Evolutionary conservation across 1,140 invertebrate genomes (phyloP).

Genomic region (Drosophila rufa): DNA sequence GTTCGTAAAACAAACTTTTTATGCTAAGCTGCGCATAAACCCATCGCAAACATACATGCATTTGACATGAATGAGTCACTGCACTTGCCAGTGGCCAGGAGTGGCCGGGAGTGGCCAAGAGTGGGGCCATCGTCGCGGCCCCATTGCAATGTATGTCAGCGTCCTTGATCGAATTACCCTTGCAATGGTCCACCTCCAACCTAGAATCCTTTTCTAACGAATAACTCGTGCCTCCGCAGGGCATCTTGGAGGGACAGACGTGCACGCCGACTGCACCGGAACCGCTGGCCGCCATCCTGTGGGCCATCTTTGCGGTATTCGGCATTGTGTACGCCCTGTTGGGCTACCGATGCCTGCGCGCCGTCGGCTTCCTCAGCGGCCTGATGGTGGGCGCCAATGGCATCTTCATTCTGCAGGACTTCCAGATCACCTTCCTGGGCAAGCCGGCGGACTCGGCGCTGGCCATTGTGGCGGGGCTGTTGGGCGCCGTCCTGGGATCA

Average conservation of each 20-base stretch:
- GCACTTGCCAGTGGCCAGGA: neutral
- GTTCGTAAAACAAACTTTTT: neutral
- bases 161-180: conserved; percentile 69
- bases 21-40: conserved; percentile 11
- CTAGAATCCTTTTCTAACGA: neutral
- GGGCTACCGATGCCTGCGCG: conserved; percentile 94
- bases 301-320: conserved; percentile 85
- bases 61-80: neutral
- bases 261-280: conserved; percentile 78
- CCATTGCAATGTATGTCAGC: conserved; percentile 30
- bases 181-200: neutral
- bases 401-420: conserved; percentile 80
- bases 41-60: neutral
- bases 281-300: conserved; percentile 74
- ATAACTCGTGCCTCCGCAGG: conserved; percentile 43
- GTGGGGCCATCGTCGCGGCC: conserved; percentile 14
- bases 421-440: conserved; percentile 77
- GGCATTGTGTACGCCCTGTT: conserved; percentile 88
- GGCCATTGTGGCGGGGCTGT: conserved; percentile 78
- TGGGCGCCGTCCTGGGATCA: conserved; percentile 81
- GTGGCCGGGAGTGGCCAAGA: neutral
- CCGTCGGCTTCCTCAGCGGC: conserved; percentile 95
- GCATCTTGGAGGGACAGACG: conserved; percentile 78
- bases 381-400: conserved; percentile 92
- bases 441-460: conserved; percentile 82